Evolutionary conservation across 1,140 invertebrate species (phyloP).

Genomic region (Chymomyza costata): DNA sequence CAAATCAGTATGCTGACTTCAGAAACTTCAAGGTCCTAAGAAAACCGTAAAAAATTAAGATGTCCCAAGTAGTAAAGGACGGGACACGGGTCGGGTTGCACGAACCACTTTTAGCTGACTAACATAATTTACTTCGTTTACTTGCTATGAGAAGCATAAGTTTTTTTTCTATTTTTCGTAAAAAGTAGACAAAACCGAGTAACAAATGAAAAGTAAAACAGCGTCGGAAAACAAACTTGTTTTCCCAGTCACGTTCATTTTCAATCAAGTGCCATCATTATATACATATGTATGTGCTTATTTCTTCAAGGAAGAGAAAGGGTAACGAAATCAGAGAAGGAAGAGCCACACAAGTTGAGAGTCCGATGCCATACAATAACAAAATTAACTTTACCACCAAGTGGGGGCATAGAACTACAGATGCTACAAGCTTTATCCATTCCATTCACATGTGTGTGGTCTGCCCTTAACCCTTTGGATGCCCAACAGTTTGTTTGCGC

Average conservation of each 20-base stretch:
- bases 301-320: not conserved
- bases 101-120: too few species aligned
- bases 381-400: constrained; percentile 51
- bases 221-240: constrained; percentile 50
- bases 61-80: too few species aligned
- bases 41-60: too few species aligned
- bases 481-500: constrained; percentile 7
- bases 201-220: constrained; percentile 14
- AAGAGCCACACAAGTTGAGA: not conserved
- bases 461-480: constrained; percentile 37
- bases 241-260: constrained; percentile 71
- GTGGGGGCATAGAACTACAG: too few species aligned
- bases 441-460: constrained; percentile 6
- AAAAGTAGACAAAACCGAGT: constrained; percentile 3
- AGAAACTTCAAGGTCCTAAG: too few species aligned
- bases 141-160: too few species aligned
- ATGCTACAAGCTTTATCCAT: constrained; percentile 12
- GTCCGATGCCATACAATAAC: constrained; percentile 55
- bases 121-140: too few species aligned
- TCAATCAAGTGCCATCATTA: constrained; percentile 72
- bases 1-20: too few species aligned
- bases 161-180: too few species aligned
- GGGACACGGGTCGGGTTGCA: too few species aligned
- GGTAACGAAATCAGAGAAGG: constrained; percentile 2
- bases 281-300: too few species aligned